A percentile compares a stretch with the other conserved stretches of the same genome.
Evolutionary conservation across 2,797 vertebrate genomes (phyloP).

Genomic region (Monodelphis domestica): DNA sequence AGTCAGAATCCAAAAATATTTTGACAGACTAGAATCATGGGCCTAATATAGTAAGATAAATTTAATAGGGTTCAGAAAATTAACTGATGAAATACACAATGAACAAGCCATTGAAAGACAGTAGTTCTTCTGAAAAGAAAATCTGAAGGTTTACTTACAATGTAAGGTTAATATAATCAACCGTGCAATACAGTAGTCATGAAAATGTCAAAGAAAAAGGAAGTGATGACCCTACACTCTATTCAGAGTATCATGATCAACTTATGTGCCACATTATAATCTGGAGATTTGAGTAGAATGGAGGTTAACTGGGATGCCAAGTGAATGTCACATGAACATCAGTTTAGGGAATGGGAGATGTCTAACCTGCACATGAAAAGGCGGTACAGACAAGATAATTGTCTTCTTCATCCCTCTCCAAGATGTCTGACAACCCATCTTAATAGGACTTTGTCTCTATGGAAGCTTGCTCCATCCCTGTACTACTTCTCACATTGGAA

Average conservation of each 20-base stretch:
- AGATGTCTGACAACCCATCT: neutral
- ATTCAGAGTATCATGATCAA: neutral
- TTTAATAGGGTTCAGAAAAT: neutral
- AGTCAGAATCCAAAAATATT: neutral
- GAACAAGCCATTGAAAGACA: neutral
- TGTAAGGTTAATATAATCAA: neutral
- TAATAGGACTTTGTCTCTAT: neutral
- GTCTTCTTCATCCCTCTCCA: neutral
- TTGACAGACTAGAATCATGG: neutral
- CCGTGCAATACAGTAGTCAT: neutral
- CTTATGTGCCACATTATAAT: neutral
- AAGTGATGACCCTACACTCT: neutral
- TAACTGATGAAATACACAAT: neutral
- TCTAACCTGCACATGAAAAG: neutral
- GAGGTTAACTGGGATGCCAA: neutral
- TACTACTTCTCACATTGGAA: neutral
- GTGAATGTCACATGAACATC: neutral
- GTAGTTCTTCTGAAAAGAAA: neutral
- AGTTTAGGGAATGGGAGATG: neutral
- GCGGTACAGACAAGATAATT: neutral
- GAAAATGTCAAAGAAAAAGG: neutral
- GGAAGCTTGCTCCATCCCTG: neutral
- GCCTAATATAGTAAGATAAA: neutral
- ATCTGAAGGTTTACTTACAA: neutral
- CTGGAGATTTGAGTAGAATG: neutral